phyloP scores from a whole-genome alignment of 2,888 invertebrate species.

The Ephialtes manifestator region DNA sequence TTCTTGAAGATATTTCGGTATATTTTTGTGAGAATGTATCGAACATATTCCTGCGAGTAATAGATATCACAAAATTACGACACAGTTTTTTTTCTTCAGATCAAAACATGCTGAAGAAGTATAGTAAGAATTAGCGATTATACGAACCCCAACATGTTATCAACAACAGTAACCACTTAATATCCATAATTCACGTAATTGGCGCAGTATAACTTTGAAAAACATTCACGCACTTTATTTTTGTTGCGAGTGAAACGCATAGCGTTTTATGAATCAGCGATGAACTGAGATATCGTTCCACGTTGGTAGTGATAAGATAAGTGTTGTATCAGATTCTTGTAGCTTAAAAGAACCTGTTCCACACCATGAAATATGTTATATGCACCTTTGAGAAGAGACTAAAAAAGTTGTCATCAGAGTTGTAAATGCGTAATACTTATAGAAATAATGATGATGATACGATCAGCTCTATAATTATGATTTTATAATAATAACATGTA shows the following conservation, averaged over 20 bases:
- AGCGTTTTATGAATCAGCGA: constrained; percentile 56
- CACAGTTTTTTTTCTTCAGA: neutral
- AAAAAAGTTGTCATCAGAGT: no score
- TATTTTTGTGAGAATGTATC: constrained; percentile 78
- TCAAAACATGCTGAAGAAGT: neutral
- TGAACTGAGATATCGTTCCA: constrained; percentile 47
- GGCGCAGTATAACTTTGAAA: constrained; percentile 33
- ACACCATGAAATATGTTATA: neutral
- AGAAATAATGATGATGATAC: no score
- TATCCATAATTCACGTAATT: constrained; percentile 61
- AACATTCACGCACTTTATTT: constrained; percentile 21
- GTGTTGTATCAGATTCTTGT: constrained; percentile 35
- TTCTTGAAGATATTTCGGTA: constrained; percentile 88
- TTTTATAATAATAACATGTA: no score
- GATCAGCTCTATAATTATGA: no score
- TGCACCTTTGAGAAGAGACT: neutral
- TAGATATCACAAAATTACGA: neutral
- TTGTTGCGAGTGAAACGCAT: constrained; percentile 27
- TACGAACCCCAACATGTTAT: constrained; percentile 62
- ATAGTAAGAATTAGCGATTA: neutral
- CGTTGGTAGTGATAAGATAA: constrained; percentile 67
- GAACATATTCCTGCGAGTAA: constrained; percentile 64
- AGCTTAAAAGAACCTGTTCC: neutral
- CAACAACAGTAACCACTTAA: constrained; percentile 47
- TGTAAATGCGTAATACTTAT: no score